A percentile compares a stretch with the other conserved stretches of the same genome.
phyloP scores from a whole-genome alignment of 2,888 invertebrate species.

The Sepiola atlantica region DNA sequence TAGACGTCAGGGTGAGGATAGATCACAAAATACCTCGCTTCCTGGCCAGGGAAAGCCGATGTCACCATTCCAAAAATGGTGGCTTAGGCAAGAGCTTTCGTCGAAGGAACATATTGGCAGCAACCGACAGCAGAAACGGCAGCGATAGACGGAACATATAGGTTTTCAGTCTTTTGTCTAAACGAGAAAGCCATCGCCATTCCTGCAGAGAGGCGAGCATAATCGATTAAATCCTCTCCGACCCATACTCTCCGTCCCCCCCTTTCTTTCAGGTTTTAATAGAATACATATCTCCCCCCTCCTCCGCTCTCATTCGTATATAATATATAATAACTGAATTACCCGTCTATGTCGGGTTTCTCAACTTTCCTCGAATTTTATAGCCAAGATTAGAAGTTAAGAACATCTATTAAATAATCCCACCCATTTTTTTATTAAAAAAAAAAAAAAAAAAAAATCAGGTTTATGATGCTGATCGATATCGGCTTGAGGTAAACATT shows the following conservation, averaged over 20 bases:
- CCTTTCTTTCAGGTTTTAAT: not conserved
- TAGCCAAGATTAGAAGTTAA: too few species aligned
- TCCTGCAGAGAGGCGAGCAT: not conserved
- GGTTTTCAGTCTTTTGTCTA: conserved; percentile 16
- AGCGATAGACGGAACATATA: not conserved
- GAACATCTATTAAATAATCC: too few species aligned
- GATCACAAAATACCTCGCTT: not conserved
- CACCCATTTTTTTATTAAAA: too few species aligned
- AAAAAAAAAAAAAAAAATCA: too few species aligned
- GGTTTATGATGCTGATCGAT: too few species aligned
- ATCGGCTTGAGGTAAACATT: too few species aligned
- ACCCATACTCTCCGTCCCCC: not conserved
- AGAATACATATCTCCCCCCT: not conserved
- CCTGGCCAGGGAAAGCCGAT: conserved; percentile 12
- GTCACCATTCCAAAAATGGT: conserved; percentile 20
- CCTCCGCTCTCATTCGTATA: not conserved
- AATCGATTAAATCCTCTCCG: not conserved
- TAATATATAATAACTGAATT: too few species aligned
- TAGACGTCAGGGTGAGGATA: conserved; percentile 2
- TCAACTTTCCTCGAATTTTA: too few species aligned
- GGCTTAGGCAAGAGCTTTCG: not conserved
- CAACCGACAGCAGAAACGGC: not conserved
- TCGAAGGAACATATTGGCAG: not conserved
- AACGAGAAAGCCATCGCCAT: not conserved
- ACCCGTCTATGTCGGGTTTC: too few species aligned